Evolutionary conservation across 2,113 vertebrate genomes (phyloP), one percentile per base, ranked within the genome.

Genomic region (Cichladusa arquata): DNA sequence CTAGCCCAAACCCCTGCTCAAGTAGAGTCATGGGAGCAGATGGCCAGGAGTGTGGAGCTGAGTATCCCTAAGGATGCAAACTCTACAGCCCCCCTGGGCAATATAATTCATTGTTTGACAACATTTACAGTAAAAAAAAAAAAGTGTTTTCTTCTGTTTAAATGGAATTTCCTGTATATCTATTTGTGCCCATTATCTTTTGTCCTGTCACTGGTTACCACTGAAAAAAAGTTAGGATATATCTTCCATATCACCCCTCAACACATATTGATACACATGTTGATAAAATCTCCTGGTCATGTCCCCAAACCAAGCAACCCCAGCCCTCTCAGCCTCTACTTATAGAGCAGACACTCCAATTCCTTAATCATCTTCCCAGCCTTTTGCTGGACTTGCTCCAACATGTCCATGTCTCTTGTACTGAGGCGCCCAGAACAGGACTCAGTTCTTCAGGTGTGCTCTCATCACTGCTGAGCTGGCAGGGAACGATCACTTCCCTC

Each of bases 181-280:
- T 0, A 47, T 66, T 61, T 79, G n/a, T 48, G 10, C 19, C 29
- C 9, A 13, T 44, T 74, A 38, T 20, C 34, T 58, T 60, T 83
- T 80, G n/a, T 58, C 42, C n/a, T 79, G 18, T 33, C 61, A 79
- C 20, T 65, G 40, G 11, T 36, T 31, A 56, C 12, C 54, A 69
- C 15, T 25, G 33, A 50, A 71, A 47, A 70, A 57, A 66, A 54
- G 19, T 61, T n/a, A 54, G 34, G 11, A 33, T 90, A 0, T 25
- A 34, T 31, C 19, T 76, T 70, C 29, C 10, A 0, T 56, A 74
- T 22, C 36, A 61, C 3, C 3, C 8, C 4, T 14, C 0, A 0
- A 88, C 24, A 57, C 11, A 9, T 12, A 34, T 15, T 36, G 47
- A 42, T 57, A n/a, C 31, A 62, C 6, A 31, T 5, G 1, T 14